phyloP scores from a whole-genome alignment of 2,888 invertebrate genomes.

The Herminia tarsipennalis region DNA sequence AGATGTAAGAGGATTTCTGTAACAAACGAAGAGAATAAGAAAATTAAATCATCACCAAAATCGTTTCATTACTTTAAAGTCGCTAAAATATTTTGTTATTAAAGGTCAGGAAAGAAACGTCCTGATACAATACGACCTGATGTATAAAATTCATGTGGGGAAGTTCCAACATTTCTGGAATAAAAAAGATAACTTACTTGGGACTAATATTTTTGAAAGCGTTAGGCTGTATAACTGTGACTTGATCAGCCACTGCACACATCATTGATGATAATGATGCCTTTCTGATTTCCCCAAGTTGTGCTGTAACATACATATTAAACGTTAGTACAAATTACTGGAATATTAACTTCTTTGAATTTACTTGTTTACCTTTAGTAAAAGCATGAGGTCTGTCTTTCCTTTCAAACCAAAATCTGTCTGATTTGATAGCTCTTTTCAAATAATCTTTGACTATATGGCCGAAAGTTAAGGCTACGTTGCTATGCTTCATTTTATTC shows the following conservation, averaged over 20 bases:
- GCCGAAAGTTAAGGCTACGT: conserved; percentile 22
- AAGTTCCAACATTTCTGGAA: too few relatives aligned
- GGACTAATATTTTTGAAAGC: too few relatives aligned
- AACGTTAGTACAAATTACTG: neutral
- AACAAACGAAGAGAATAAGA: too few relatives aligned
- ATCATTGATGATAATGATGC: conserved; percentile 49
- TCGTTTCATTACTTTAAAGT: too few relatives aligned
- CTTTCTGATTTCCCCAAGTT: conserved; percentile 56
- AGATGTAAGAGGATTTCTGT: too few relatives aligned
- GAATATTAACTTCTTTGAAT: neutral
- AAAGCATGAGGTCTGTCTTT: conserved; percentile 17
- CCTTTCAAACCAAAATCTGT: conserved; percentile 31
- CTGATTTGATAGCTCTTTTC: conserved; percentile 10
- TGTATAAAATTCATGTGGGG: too few relatives aligned
- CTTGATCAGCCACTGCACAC: conserved; percentile 59
- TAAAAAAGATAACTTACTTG: too few relatives aligned
- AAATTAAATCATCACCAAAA: too few relatives aligned
- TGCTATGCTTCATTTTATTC: neutral
- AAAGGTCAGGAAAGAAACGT: too few relatives aligned
- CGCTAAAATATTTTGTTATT: too few relatives aligned
- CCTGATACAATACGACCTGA: too few relatives aligned
- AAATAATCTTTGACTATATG: conserved; percentile 22
- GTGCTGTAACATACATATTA: conserved; percentile 53
- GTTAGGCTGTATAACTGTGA: conserved; percentile 52
- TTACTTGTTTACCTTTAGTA: conserved; percentile 7